Evolutionary conservation across 2,113 vertebrate species (phyloP), one percentile per base, ranked within the genome.

Genomic region (Mellivora capensis): DNA sequence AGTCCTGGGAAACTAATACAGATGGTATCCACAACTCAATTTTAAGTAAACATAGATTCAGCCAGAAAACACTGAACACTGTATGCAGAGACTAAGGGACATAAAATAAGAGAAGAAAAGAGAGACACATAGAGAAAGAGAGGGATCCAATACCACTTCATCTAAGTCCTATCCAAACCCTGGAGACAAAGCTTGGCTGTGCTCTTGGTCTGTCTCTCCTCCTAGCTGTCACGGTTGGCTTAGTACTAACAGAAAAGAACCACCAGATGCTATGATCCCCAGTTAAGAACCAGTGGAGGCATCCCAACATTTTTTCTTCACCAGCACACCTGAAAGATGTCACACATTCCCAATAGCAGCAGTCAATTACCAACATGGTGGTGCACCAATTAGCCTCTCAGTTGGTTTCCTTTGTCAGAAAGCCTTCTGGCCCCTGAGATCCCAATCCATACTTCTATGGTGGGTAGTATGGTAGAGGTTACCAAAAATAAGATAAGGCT

Each of bases 1-100:
- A 93, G 54, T 47, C 61, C 61, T 91, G 37, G 47, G 29, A 74
- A 97, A 91, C 34, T 7, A 88, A 88, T 81, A 57, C 17, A 80
- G 87, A 91, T 79, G 29, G 34, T 94, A 54, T 84, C 82, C 27
- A 62, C 87, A 49, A 23, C 42, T 84, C 64, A 71, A 31, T 90
- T 93, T 93, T 76, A 82, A 93, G 29, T 69, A 87, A 83, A 71
- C 42, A 90, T 37, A 81, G 25, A 71, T 61, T 97, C 54, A 59
- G 29, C 34, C 39, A 54, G 67, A 83, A 94, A 93, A 87, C 74
- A 69, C 42, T 52, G 37, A 96, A 29, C 31, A 31, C 4, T 90
- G 25, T 37, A 59, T n/a, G 31, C 79, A 87, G 81, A 96, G 59
- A 84, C 47, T 44, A 84, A 87, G 13, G n/a, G 25, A 47, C 47